phyloP scores from a whole-genome alignment of 2,888 invertebrate species.

The Acanthoscelides obtectus region DNA sequence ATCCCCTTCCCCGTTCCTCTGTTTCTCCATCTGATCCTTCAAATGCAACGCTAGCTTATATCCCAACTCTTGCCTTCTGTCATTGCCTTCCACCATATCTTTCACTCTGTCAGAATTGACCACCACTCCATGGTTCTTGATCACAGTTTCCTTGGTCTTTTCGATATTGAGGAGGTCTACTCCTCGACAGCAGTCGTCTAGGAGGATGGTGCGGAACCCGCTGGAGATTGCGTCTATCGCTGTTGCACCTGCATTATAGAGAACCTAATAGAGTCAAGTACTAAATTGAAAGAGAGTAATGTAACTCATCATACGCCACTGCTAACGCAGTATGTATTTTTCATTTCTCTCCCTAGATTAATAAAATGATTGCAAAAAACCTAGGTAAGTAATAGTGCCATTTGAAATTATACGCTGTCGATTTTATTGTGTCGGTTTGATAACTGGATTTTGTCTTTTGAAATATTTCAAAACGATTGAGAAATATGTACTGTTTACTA shows the following conservation, averaged over 20 bases:
- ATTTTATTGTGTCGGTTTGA: too few species aligned
- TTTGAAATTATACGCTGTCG: too few species aligned
- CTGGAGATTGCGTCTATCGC: slow-evolving; percentile 79
- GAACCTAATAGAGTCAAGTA: background rate
- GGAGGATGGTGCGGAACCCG: slow-evolving; percentile 80
- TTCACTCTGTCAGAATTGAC: slow-evolving; percentile 72
- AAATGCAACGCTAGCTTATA: slow-evolving; percentile 81
- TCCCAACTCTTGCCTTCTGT: slow-evolving; percentile 80
- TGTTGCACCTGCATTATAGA: slow-evolving; percentile 62
- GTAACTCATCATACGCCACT: too few species aligned
- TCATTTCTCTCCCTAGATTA: too few species aligned
- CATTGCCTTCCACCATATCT: slow-evolving; percentile 80
- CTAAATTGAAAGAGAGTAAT: background rate
- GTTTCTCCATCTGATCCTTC: slow-evolving; percentile 39
- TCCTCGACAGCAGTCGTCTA: slow-evolving; percentile 87
- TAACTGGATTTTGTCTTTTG: too few species aligned
- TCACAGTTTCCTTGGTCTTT: slow-evolving; percentile 68
- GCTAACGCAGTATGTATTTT: too few species aligned
- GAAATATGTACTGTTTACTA: too few species aligned
- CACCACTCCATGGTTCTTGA: slow-evolving; percentile 71
- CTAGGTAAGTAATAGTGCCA: too few species aligned
- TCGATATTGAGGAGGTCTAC: slow-evolving; percentile 82
- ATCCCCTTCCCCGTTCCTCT: background rate
- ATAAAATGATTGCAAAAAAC: too few species aligned
- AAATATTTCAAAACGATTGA: too few species aligned